Evolutionary conservation across 1,140 invertebrate species (phyloP).

Genomic region (Ceratina japonica): DNA sequence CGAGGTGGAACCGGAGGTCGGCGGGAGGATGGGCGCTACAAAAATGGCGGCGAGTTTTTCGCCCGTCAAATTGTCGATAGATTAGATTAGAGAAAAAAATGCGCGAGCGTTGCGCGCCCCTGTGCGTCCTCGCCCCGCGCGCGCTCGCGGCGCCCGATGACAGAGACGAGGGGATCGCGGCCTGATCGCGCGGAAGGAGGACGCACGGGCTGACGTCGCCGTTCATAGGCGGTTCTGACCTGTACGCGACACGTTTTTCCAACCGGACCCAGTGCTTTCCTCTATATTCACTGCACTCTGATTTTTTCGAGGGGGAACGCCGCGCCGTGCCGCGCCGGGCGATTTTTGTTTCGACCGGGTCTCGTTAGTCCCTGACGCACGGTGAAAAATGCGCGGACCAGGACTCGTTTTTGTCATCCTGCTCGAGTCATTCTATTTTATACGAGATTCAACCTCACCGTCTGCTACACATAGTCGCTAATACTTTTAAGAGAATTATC

Average conservation of each 20-base stretch:
- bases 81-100: conserved; percentile 77
- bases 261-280: conserved; percentile 47
- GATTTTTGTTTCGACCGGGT: conserved; percentile 50
- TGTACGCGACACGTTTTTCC: conserved; percentile 61
- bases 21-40: conserved; percentile 44
- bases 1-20: conserved; percentile 25
- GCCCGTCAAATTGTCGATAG: conserved; percentile 79
- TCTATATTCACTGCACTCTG: conserved; percentile 33
- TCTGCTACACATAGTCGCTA: too few species aligned
- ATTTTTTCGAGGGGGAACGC: conserved; percentile 2
- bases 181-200: conserved; percentile 4
- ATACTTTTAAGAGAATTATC: too few species aligned
- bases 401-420: neutral
- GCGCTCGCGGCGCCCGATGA: conserved; percentile 2
- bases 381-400: neutral
- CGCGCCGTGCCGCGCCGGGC: neutral
- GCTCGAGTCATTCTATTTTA: neutral
- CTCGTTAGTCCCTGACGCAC: neutral
- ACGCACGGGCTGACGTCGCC: conserved; percentile 55
- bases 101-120: conserved; percentile 46
- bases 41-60: conserved; percentile 78
- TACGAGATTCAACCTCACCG: neutral
- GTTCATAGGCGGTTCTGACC: conserved; percentile 54
- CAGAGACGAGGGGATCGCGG: conserved; percentile 20
- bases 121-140: conserved; percentile 17